A percentile compares a stretch with the other conserved stretches of the same genome.
Evolutionary conservation across 2,113 vertebrate species (phyloP).

Genomic region (Zootoca vivipara): DNA sequence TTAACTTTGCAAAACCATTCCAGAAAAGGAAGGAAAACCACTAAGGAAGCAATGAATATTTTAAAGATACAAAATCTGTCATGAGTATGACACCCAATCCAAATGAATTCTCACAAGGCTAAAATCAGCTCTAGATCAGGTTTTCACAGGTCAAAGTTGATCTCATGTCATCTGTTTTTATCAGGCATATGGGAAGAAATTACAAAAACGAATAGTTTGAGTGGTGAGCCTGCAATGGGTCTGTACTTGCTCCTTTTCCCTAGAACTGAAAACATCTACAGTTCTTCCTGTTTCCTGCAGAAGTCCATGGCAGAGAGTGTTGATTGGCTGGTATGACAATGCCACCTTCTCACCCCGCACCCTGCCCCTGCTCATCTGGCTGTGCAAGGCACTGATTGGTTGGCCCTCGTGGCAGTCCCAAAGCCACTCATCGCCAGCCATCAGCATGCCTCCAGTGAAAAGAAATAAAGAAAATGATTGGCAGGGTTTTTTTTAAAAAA

Average conservation of each 20-base stretch:
- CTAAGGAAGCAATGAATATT: neutral
- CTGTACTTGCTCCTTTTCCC: neutral
- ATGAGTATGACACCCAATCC: neutral
- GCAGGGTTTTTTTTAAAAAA: neutral
- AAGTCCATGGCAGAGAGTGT: neutral
- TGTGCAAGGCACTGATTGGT: neutral
- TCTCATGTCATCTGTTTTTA: neutral
- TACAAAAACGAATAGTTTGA: neutral
- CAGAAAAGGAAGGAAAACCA: constrained; percentile 6
- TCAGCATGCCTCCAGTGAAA: neutral
- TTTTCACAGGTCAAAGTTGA: neutral
- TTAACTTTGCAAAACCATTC: neutral
- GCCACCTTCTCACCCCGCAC: neutral
- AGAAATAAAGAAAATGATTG: neutral
- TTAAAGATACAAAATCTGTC: neutral
- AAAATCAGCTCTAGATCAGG: neutral
- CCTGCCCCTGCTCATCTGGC: neutral
- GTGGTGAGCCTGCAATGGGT: neutral
- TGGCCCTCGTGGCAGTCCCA: neutral
- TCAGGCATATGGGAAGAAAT: neutral
- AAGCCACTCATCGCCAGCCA: neutral
- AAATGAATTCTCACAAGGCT: neutral
- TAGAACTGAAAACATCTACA: neutral
- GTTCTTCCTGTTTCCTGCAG: neutral
- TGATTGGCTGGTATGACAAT: neutral